Conservation (phyloP, 2,888 invertebrate species). For the Plagiodera versicolora region DNA sequence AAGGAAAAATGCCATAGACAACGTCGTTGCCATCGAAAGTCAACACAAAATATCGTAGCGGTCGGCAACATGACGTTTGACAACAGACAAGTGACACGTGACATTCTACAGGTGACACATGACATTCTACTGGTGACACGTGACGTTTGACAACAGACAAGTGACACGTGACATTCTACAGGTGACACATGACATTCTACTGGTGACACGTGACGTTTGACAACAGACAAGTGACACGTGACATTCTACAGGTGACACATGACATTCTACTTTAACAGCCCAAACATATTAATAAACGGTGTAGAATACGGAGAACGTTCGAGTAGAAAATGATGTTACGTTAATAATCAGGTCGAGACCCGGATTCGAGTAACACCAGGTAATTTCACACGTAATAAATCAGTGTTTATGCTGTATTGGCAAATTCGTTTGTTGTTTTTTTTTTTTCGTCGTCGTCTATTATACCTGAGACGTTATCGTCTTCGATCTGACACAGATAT, state of each 20-base stretch:
- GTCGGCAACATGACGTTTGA: background rate
- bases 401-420: slow-evolving; percentile 1
- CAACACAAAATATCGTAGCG: too few relatives aligned
- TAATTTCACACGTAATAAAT: slow-evolving; percentile 15
- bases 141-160: too few relatives aligned
- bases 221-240: too few relatives aligned
- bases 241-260: too few relatives aligned
- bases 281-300: background rate
- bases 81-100: too few relatives aligned
- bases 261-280: too few relatives aligned
- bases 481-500: background rate
- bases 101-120: too few relatives aligned
- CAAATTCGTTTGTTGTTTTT: slow-evolving; percentile 11
- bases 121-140: too few relatives aligned
- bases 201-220: too few relatives aligned
- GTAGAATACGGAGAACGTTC: slow-evolving; percentile 9
- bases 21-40: background rate
- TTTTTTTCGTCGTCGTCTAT: slow-evolving; percentile 17
- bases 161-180: too few relatives aligned
- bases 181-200: too few relatives aligned
- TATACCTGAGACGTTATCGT: background rate
- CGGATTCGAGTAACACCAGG: slow-evolving; percentile 8
- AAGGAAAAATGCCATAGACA: background rate
- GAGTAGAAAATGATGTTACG: slow-evolving; percentile 5
- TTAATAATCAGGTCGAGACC: slow-evolving; percentile 7